Percentiles rank a stretch among this genome's conserved stretches.
Evolutionary conservation across 2,888 invertebrate species (phyloP).

Genomic region (Netelia melanura): DNA sequence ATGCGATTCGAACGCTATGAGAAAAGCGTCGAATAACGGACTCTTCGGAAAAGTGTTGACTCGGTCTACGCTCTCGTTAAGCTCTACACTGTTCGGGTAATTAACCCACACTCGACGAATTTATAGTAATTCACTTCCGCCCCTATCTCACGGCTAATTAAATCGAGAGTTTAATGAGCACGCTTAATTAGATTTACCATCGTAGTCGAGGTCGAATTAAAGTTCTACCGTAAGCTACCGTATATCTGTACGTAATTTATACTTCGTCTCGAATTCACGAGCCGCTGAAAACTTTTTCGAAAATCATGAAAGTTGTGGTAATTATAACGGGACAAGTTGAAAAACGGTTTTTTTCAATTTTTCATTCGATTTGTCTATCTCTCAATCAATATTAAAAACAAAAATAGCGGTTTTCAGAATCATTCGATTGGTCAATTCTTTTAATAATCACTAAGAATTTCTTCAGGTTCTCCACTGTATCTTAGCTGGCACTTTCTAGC

Average conservation of each 20-base stretch:
- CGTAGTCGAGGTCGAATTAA: conserved; percentile 57
- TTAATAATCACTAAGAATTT: neutral
- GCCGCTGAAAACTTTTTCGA: neutral
- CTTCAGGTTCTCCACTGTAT: neutral
- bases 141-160: conserved; percentile 72
- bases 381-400: neutral
- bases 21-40: conserved; percentile 45
- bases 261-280: conserved; percentile 2
- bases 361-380: neutral
- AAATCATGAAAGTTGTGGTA: conserved; percentile 1
- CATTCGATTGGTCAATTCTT: neutral
- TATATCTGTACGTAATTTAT: conserved; percentile 11
- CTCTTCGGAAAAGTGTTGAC: conserved; percentile 66
- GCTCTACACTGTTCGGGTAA: conserved; percentile 61
- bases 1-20: neutral
- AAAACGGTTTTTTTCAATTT: conserved; percentile 26
- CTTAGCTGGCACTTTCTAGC: neutral
- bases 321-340: conserved; percentile 42
- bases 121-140: conserved; percentile 71
- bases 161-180: conserved; percentile 78
- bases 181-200: conserved; percentile 73
- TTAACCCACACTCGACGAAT: conserved; percentile 64
- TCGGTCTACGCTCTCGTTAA: conserved; percentile 70
- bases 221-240: conserved; percentile 46
- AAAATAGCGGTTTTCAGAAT: neutral